These are phyloP conservation scores for Clarias platycephalus DNA, from an alignment of 2,797 vertebrate genomes.

Conservation along the genomic window DNA sequence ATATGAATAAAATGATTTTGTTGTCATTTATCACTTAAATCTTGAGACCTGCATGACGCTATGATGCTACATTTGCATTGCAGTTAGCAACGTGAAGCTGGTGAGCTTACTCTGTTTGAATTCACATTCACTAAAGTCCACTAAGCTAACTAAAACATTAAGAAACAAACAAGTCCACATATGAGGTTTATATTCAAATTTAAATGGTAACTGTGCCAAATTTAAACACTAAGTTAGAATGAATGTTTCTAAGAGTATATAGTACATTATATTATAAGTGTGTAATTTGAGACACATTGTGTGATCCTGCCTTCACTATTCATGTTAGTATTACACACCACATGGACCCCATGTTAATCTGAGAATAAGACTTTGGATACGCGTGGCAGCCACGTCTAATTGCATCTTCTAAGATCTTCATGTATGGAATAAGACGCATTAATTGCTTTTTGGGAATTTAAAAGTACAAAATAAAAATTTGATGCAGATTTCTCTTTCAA, in stretches of 20 bases:
- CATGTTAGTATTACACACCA: not conserved
- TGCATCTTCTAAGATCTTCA: too few species aligned
- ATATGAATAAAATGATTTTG: not conserved
- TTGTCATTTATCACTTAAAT: not conserved
- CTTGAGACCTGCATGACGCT: not conserved
- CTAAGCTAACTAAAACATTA: too few species aligned
- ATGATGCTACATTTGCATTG: not conserved
- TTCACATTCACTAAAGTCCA: too few species aligned
- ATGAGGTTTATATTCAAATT: too few species aligned
- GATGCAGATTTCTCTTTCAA: too few species aligned
- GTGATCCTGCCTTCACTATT: not conserved
- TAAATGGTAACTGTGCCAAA: too few species aligned
- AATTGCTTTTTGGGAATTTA: too few species aligned
- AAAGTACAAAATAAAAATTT: too few species aligned
- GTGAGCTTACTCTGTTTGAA: not conserved
- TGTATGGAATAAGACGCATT: too few species aligned
- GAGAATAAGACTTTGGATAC: not conserved
- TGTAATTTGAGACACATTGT: not conserved
- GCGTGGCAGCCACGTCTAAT: not conserved
- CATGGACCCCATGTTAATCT: not conserved
- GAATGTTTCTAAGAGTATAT: too few species aligned
- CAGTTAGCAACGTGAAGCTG: not conserved
- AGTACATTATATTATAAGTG: not conserved
- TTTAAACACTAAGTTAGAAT: too few species aligned
- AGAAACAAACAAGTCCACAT: too few species aligned